Conservation (phyloP, 2,888 invertebrate genomes). For the Athetis lepigone region DNA sequence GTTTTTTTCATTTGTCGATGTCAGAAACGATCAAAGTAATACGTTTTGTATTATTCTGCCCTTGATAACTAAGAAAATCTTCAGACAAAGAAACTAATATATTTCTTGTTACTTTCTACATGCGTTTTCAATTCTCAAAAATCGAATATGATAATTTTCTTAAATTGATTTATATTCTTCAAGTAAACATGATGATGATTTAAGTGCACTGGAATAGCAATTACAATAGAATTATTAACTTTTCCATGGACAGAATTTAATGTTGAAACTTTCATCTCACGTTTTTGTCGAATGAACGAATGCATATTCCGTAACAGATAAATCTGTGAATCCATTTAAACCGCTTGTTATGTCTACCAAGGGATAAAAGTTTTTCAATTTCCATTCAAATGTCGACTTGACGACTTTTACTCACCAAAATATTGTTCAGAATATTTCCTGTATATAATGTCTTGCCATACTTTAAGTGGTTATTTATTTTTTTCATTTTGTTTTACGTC, state of each 20-base stretch:
- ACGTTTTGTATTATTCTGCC: slow-evolving; percentile 21
- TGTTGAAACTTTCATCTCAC: not conserved
- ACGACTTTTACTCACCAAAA: slow-evolving; percentile 74
- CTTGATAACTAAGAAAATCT: not conserved
- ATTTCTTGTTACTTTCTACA: slow-evolving; percentile 17
- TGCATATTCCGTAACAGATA: slow-evolving; percentile 60
- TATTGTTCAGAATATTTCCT: slow-evolving; percentile 68
- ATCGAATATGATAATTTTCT: not conserved
- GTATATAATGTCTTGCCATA: slow-evolving; percentile 62
- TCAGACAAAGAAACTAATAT: slow-evolving; percentile 19
- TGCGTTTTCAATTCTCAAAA: not conserved
- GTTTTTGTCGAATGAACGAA: slow-evolving; percentile 37
- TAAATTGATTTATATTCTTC: no score
- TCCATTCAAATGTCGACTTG: slow-evolving; percentile 79
- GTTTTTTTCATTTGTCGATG: slow-evolving; percentile 36
- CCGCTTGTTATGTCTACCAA: slow-evolving; percentile 74
- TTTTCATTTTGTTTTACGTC: slow-evolving; percentile 14
- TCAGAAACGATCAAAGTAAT: slow-evolving; percentile 34
- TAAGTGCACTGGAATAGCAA: no score
- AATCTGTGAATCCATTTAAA: slow-evolving; percentile 70
- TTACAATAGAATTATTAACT: no score
- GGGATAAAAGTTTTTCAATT: slow-evolving; percentile 86
- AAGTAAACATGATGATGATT: no score
- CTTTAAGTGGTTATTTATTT: slow-evolving; percentile 58
- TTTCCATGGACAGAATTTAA: no score